Base-by-base conservation (phyloP, 2,888 invertebrate genomes). In the Tetheella fluctuosa region DNA sequence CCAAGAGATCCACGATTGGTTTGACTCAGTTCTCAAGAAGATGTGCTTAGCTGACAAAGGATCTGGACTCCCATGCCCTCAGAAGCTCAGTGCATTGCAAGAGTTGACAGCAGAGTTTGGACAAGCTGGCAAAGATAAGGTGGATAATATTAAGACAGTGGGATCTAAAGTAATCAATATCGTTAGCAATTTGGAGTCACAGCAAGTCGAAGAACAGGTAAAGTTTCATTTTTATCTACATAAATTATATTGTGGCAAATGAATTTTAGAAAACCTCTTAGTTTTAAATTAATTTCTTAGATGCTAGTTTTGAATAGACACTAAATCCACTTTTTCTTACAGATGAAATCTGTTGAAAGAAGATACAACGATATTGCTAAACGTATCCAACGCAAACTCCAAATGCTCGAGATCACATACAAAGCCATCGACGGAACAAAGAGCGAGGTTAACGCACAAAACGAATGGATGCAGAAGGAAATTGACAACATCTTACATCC, bases 121-220 rank as follows among this genome's bases (percentile, higher is more conserved):
- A 62, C 94, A 95, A 65, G 94, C 95, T 70, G 96, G 96, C 13
- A 95, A 96, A 54, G 94, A 94, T 57, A 95, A 95, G 76, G 91
- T 97, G 23, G 95, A 95, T 52, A 95, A 95, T 64, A 94, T 97
- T 0, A 97, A 96, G 81, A 84, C 93, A 54, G 94, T 96, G 57
- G 96, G 96, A 1, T 93, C 94, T 0, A 94, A 95, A 81, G 96
- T 97, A 8, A 95, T 95, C 62, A 96, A 96, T 65, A 95, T 97
- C 28, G 96, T 97, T 13, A 97, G 97, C 83, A 97, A 97, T 84
- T 91, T 98, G 68, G 98, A 98, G 81, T 96, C 97, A 0, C 97
- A 98, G 81, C 98, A 98, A 90, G 96, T 98, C 1, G 97, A 98
- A 81, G 98, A 98, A 83, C 97, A 97, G 87, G 94, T 95, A 81